Evolutionary conservation across 1,140 invertebrate genomes (phyloP), one percentile per base, ranked within the genome.

Genomic region (Fopius arisanus): DNA sequence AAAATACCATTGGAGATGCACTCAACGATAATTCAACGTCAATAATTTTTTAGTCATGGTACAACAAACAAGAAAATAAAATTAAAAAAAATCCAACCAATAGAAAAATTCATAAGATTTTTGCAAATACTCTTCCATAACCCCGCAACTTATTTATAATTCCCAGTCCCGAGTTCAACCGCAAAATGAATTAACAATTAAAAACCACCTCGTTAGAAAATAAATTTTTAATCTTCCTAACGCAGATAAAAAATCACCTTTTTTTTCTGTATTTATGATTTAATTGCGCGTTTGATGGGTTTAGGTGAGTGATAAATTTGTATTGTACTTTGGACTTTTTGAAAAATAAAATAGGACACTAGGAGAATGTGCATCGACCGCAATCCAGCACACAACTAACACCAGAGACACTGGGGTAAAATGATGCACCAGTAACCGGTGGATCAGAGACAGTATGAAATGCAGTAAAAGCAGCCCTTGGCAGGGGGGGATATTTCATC

Each of bases 401-500:
- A 54, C 62, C 77, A 70, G 81, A 81, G 81, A 86, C 84, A 85
- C 86, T 84, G 62, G 29, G 78, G 73, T 76, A 77, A 75, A 86
- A 80, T 86, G 84, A 85, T 87, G 83, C 76, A 83, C 83, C 78
- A 78, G 81, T 81, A 82, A 59, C 19, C 62, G 67, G 77, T 67
- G 72, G 59, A 69, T 70, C 62, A 69, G 70, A 71, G 65, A 75
- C 75, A 74, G n/a, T 79, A 78, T 78, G 75, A 68, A 82, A 77
- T 79, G 77, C 66, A 79, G 77, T 74, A 65, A 51, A 59, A 66
- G 72, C 28, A n/a, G n/a, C 28, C 28, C 62, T 65, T 5, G 5
- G n/a, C 43, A 23, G 62, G 41, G 71, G 74, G 82, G 81, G 79
- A 26, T 59, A 14, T 59, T 59, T 81, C 81, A 79, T 76, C 78